A percentile compares a stretch with the other conserved stretches of the same genome.
These are phyloP conservation scores for Myathropa florea DNA, from an alignment of 2,888 invertebrate species.

Conservation along the genomic window DNA sequence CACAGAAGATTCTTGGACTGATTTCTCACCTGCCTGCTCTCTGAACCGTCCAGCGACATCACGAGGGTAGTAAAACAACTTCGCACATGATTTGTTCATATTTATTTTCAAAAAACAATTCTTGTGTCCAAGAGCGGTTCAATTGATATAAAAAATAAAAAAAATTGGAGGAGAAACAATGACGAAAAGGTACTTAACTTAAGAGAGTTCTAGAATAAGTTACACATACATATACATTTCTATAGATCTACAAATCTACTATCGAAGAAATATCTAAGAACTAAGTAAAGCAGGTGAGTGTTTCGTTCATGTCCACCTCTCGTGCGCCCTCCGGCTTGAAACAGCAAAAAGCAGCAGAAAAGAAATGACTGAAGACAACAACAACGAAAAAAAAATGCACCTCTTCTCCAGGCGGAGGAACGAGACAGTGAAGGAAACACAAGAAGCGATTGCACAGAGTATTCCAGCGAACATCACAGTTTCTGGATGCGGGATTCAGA, in stretches of 20 bases:
- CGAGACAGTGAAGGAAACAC: conserved; percentile 9
- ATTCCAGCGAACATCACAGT: background rate
- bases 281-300: conserved; percentile 50
- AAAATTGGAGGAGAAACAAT: background rate
- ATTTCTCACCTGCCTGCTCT: too few relatives aligned
- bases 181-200: conserved; percentile 14
- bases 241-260: conserved; percentile 1
- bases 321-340: background rate
- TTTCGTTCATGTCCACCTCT: conserved; percentile 1
- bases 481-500: too few relatives aligned
- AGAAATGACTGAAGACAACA: background rate
- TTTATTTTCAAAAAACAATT: conserved; percentile 54
- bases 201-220: conserved; percentile 54
- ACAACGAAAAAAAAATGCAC: conserved; percentile 38
- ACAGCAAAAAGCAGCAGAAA: too few relatives aligned
- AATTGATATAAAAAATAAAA: conserved; percentile 24
- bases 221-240: conserved; percentile 34
- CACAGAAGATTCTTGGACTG: too few relatives aligned
- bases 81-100: background rate
- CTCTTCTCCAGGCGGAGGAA: conserved; percentile 1
- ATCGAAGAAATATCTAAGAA: conserved; percentile 1
- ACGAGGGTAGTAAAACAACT: background rate
- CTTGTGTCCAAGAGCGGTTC: conserved; percentile 9
- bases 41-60: too few relatives aligned
- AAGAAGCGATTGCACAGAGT: conserved; percentile 57